A percentile compares a stretch with the other conserved stretches of the same genome.
phyloP scores from a whole-genome alignment of 2,113 vertebrate species.

The Phrynocephalus versicolor region DNA sequence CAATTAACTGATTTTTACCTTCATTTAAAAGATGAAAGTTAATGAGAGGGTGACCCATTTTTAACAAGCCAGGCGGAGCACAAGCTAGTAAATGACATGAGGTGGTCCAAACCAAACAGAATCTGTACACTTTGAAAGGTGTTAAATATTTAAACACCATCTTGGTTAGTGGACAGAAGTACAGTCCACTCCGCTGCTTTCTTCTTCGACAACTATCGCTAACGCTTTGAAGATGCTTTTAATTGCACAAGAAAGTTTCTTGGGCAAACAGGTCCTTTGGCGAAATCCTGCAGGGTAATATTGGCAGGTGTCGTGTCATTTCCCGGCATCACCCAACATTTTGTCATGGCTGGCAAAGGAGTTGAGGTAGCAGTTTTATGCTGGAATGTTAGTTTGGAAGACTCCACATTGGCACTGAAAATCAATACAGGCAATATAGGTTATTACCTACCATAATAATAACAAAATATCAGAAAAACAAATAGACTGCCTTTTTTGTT shows the following conservation, averaged over 20 bases:
- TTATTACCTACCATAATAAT: neutral
- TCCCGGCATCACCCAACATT: neutral
- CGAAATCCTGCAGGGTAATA: constrained; percentile 5
- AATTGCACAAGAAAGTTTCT: constrained; percentile 2
- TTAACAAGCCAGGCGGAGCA: constrained; percentile 2
- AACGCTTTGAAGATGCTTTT: neutral
- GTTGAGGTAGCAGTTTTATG: neutral
- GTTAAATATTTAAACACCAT: constrained; percentile 11
- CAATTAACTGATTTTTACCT: constrained; percentile 14
- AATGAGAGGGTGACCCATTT: constrained; percentile 14
- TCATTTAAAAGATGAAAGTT: constrained; percentile 25
- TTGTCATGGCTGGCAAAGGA: neutral
- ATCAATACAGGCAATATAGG: neutral
- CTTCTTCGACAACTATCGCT: neutral
- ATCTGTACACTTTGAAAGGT: neutral
- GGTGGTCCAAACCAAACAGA: constrained; percentile 19
- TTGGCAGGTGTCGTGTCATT: neutral
- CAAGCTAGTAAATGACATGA: neutral
- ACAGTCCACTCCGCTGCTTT: neutral
- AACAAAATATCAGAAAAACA: neutral
- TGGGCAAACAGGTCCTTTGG: neutral
- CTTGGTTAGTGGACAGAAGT: neutral
- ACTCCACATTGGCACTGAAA: neutral
- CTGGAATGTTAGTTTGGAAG: neutral
- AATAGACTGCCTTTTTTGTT: neutral